Base-by-base conservation (phyloP, 2,797 vertebrate species). In the Epinephelus coioides region DNA sequence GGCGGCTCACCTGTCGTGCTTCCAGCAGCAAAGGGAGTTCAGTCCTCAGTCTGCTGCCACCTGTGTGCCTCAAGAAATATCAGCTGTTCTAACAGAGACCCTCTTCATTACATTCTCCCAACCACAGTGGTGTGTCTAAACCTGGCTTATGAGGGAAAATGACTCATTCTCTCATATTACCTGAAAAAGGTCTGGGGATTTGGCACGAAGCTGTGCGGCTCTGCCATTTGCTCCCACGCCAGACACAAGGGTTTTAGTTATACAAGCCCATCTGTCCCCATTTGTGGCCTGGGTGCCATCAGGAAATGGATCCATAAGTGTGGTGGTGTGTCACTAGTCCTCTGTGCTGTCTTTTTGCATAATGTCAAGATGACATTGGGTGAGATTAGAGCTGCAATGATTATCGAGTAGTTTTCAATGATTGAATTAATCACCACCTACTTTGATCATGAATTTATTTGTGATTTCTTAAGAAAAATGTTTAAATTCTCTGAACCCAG, bases 161-260 rank as follows among this genome's bases (percentile, higher is more conserved):
- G 30, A 81, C 14, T 75, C 27, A 73, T 50, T 75, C 57, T 69
- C 13, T 85, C 34, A 66, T 66, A 74, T 69, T 57, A 78, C 17
- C 55, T 72, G 27, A 63, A 82, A 67, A 64, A 77, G 17, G 47
- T 76, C 47, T 10, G 11, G 43, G 50, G 62, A 69, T 73, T 56
- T 55, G 68, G 57, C n/a, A 17, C 21, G 40, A 34, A 19, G 57
- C 69, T 50, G 8, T 1, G 12, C 46, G 18, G 44, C 38, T 21
- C 70, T 69, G 57, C 57, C 78, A 76, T 81, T 76, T 66, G 61
- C 74, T 86, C 72, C 74, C 47, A 77, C 51, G 0, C n/a, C 57
- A 25, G 56, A 21, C 54, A 66, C 19, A 63, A 67, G 25, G 64
- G 49, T 67, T 70, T 49, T 61, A 15, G 68, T 73, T 82, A 67